phyloP scores from a whole-genome alignment of 2,888 invertebrate species.

The Cryptus viduatorius region DNA sequence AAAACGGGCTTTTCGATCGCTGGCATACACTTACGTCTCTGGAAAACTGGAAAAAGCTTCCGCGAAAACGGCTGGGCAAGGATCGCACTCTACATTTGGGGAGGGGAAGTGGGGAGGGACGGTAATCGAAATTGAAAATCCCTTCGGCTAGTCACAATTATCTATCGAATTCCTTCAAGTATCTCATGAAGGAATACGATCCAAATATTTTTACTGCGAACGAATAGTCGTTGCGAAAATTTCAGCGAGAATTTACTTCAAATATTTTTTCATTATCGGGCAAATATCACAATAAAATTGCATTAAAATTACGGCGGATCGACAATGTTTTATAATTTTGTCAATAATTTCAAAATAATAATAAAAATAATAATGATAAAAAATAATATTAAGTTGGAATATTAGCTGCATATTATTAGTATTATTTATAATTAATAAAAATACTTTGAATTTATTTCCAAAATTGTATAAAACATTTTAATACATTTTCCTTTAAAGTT shows the following conservation, averaged over 20 bases:
- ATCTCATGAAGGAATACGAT: constrained; percentile 31
- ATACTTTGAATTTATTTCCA: no score
- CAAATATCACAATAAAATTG: no score
- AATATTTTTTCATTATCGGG: no score
- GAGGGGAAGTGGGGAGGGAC: constrained; percentile 11
- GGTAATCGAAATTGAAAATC: constrained; percentile 63
- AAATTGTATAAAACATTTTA: no score
- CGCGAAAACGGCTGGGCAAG: constrained; percentile 34
- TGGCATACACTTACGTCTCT: constrained; percentile 57
- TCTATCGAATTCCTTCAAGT: constrained; percentile 46
- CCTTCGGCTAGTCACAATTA: constrained; percentile 61
- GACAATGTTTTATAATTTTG: no score
- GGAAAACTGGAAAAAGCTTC: constrained; percentile 56
- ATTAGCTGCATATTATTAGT: no score
- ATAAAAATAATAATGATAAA: no score
- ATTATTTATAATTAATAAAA: no score
- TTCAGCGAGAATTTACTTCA: not conserved
- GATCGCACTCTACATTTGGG: constrained; percentile 35
- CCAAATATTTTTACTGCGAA: constrained; percentile 46
- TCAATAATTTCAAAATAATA: no score
- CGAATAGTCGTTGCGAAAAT: constrained; percentile 26
- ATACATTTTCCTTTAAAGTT: no score
- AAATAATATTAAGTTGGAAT: no score
- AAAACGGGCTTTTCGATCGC: constrained; percentile 35
- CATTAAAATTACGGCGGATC: no score